These are phyloP conservation scores for Seira ritae DNA, from an alignment of 2,888 invertebrate species.

Conservation along the genomic window DNA sequence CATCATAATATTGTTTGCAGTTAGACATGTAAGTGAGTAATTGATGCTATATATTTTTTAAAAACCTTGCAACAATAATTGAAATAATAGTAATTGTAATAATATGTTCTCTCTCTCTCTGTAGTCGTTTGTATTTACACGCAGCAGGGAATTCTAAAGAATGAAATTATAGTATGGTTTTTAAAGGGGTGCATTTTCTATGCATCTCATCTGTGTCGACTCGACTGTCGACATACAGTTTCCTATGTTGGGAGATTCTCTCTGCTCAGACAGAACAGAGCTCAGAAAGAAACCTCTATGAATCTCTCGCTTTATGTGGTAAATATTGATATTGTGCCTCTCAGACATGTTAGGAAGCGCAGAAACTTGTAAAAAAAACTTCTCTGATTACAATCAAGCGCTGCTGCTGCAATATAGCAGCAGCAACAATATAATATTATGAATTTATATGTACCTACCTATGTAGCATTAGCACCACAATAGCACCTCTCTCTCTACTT, in stretches of 20 bases:
- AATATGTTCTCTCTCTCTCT: no score
- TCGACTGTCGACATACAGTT: neutral
- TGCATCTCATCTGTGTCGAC: neutral
- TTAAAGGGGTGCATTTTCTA: neutral
- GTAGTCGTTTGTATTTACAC: neutral
- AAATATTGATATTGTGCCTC: neutral
- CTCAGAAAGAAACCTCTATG: neutral
- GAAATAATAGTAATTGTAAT: neutral
- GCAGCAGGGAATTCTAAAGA: neutral
- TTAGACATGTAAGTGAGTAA: neutral
- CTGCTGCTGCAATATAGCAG: no score
- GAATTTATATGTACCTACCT: no score
- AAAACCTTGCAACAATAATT: neutral
- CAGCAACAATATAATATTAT: no score
- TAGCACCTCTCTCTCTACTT: neutral
- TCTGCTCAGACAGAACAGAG: no score
- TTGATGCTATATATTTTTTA: neutral
- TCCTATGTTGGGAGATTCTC: no score
- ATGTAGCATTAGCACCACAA: neutral
- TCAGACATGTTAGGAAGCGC: neutral
- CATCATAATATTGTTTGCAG: neutral
- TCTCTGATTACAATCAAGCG: neutral
- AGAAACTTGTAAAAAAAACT: neutral
- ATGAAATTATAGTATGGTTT: no score
- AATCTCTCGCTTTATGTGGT: neutral